Percentiles rank a stretch among this genome's conserved stretches.
These are phyloP conservation scores for Cataglyphis rosenhaueri DNA, from an alignment of 2,888 invertebrate species.

Conservation along the genomic window DNA sequence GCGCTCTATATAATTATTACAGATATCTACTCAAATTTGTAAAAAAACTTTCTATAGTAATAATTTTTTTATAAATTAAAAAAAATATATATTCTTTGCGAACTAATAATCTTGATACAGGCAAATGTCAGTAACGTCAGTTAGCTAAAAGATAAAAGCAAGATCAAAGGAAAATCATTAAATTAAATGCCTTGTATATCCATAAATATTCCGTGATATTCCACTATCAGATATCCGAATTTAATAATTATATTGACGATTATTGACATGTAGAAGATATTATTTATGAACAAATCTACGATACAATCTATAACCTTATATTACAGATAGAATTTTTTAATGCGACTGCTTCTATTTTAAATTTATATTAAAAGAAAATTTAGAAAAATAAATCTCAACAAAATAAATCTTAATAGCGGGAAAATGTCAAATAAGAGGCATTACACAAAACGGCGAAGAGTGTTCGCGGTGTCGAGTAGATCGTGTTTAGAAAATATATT, in stretches of 20 bases:
- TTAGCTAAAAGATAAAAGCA: background rate
- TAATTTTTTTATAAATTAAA: background rate
- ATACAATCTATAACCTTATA: background rate
- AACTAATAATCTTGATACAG: background rate
- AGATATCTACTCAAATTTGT: background rate
- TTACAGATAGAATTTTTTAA: slow-evolving; percentile 4
- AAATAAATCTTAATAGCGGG: background rate
- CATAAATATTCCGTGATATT: background rate
- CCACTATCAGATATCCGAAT: slow-evolving; percentile 48
- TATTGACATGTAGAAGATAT: background rate
- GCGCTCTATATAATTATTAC: background rate
- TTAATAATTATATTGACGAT: background rate
- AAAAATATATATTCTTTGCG: background rate
- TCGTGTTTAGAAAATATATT: background rate
- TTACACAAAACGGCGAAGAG: background rate
- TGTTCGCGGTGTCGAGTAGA: background rate
- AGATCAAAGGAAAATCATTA: background rate
- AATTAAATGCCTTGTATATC: background rate
- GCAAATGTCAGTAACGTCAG: background rate
- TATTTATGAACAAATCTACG: background rate
- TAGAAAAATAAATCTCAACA: no score
- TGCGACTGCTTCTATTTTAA: background rate
- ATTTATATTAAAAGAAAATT: background rate
- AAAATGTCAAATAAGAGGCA: background rate
- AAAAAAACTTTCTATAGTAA: background rate